Base-by-base conservation (phyloP, 2,113 vertebrate species). In the Orientallactaga bullata region DNA sequence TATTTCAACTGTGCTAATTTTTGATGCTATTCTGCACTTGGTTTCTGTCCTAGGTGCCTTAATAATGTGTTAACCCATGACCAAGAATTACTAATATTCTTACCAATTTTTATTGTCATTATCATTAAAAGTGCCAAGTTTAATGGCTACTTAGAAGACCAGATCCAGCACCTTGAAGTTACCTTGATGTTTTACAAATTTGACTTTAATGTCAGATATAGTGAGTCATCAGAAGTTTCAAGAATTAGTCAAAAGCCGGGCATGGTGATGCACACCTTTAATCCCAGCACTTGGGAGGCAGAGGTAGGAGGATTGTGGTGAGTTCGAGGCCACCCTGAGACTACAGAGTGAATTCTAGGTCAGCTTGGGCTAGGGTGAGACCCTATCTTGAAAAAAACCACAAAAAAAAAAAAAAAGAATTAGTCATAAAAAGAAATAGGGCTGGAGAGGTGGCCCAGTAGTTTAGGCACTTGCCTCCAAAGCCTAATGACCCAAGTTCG, bases 171-270 rank as follows among this genome's bases (percentile, higher is more conserved):
- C 37, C 68, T 39, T 24, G 42, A 66, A 94, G 80, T 21, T 89
- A 81, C 51, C 58, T 85, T 72, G 66, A 73, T 91, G 84, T 91
- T 94, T 90, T 89, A 91, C 58, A 95, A 39, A 91, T 73, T 94
- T 96, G n/a, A 74, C 13, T 94, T 95, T 95, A 58, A 93, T 90
- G 42, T 77, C 80, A 89, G 21, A 95, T 89, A 89, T 83, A 95
- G 93, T 95, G 92, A 95, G 42, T 77, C 71, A 96, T 71, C 85
- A 83, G 39, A 71, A 71, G 80, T 88, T 88, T 95, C 74, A 72
- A 86, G 42, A 83, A 5, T 86, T 58, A 88, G 83, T 95, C 78
- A 89, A 87, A 47, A n/a, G n/a, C n/a, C n/a, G n/a, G n/a, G n/a
- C n/a, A n/a, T n/a, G n/a, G n/a, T n/a, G n/a, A n/a, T n/a, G n/a